phyloP scores from a whole-genome alignment of 2,113 vertebrate genomes.

The Myanophis thanlyinensis region DNA sequence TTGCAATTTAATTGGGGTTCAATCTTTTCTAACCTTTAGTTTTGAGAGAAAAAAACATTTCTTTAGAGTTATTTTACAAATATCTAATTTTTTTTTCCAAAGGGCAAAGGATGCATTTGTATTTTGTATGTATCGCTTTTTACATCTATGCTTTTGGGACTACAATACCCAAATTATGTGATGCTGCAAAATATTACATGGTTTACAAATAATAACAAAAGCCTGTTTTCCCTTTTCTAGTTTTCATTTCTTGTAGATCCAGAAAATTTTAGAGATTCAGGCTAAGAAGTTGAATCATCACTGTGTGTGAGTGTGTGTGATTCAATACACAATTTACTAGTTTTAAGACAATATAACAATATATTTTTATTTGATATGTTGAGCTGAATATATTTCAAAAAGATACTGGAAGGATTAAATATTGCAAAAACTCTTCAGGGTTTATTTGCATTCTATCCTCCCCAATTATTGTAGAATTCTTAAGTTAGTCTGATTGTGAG shows the following conservation, averaged over 20 bases:
- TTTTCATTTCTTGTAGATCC: constrained; percentile 61
- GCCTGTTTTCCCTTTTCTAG: constrained; percentile 48
- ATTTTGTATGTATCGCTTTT: background rate
- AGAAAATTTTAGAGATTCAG: constrained; percentile 49
- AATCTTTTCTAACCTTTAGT: background rate
- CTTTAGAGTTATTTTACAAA: background rate
- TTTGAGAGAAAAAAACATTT: background rate
- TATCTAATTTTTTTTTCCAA: background rate
- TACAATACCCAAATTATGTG: background rate
- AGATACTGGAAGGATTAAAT: background rate
- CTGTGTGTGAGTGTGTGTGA: constrained; percentile 34
- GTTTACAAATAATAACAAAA: background rate
- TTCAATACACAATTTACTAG: background rate
- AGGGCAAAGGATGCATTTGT: constrained; percentile 5
- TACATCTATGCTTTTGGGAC: constrained; percentile 15
- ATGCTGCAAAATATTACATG: background rate
- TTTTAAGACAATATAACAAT: constrained; percentile 15
- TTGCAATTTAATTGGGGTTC: background rate
- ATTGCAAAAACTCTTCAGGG: constrained; percentile 5
- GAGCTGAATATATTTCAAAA: constrained; percentile 10
- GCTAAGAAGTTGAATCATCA: constrained; percentile 35
- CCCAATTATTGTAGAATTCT: background rate
- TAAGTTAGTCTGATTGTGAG: background rate
- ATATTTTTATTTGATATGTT: constrained; percentile 10
- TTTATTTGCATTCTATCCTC: background rate